phyloP scores from a whole-genome alignment of 1,140 invertebrate species.

The Ceratina australensis region DNA sequence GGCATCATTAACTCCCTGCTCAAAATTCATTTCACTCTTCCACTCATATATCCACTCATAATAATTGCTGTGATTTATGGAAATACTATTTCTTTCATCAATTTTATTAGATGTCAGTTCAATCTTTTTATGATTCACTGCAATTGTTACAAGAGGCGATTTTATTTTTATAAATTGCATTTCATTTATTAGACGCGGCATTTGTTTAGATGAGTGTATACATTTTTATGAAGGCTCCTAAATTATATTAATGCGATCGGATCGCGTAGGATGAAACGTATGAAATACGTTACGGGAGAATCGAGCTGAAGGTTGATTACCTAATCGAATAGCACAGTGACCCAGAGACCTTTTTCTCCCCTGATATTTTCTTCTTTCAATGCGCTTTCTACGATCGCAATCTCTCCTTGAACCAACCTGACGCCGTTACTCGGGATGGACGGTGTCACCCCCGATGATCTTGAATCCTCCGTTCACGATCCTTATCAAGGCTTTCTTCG shows the following conservation, averaged over 20 bases:
- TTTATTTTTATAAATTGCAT: too few relatives aligned
- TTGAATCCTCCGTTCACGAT: background rate
- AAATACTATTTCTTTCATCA: too few relatives aligned
- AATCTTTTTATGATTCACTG: too few relatives aligned
- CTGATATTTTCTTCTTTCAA: conserved; percentile 43
- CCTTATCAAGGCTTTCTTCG: background rate
- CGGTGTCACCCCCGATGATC: conserved; percentile 3
- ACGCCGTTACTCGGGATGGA: conserved; percentile 9
- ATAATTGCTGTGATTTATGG: too few relatives aligned
- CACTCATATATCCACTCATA: too few relatives aligned
- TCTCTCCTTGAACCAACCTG: conserved; percentile 40
- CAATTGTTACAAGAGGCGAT: too few relatives aligned
- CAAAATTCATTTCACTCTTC: background rate
- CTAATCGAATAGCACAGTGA: conserved; percentile 45
- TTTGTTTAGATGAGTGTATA: too few relatives aligned
- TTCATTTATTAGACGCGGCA: too few relatives aligned
- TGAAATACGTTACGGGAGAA: conserved; percentile 16
- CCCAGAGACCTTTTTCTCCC: conserved; percentile 47
- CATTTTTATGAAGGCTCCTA: background rate
- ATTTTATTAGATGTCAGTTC: too few relatives aligned
- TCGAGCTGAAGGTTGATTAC: conserved; percentile 44
- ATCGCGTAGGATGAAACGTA: background rate
- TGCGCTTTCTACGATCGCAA: conserved; percentile 34
- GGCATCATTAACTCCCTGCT: background rate
- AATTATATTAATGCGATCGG: background rate